Percentiles rank a stretch among this genome's conserved stretches.
Evolutionary conservation across 1,140 invertebrate species (phyloP).

Genomic region (Platorchestia sp.): DNA sequence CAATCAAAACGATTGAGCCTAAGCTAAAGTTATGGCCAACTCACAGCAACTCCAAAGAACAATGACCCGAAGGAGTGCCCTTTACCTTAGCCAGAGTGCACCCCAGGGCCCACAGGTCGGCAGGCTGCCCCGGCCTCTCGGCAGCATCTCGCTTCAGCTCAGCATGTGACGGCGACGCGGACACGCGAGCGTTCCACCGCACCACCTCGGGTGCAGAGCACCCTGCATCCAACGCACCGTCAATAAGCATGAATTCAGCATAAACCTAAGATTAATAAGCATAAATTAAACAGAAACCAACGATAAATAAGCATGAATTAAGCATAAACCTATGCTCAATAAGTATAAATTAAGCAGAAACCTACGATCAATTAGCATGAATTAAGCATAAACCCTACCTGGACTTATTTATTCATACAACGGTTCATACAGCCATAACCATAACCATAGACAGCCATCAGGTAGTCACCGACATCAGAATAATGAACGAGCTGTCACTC

Average conservation of each 20-base stretch:
- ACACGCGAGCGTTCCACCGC: slow-evolving; percentile 10
- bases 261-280: not conserved
- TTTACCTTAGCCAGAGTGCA: slow-evolving; percentile 1
- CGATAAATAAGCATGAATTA: too few species aligned
- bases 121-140: not conserved
- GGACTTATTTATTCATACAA: too few species aligned
- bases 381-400: too few species aligned
- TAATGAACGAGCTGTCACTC: too few species aligned
- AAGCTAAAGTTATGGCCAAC: not conserved
- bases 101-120: slow-evolving; percentile 10
- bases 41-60: not conserved
- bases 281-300: not conserved
- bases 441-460: too few species aligned
- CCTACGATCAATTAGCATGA: too few species aligned
- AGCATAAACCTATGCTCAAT: too few species aligned
- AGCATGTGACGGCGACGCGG: not conserved
- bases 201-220: slow-evolving; percentile 22
- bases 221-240: not conserved
- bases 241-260: not conserved
- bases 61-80: not conserved
- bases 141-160: not conserved
- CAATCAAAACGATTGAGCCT: too few species aligned
- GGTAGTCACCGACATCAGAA: too few species aligned
- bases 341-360: too few species aligned
- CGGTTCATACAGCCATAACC: too few species aligned